These are phyloP conservation scores for Orchestes rusci DNA, from an alignment of 2,888 invertebrate species.

Conservation along the genomic window DNA sequence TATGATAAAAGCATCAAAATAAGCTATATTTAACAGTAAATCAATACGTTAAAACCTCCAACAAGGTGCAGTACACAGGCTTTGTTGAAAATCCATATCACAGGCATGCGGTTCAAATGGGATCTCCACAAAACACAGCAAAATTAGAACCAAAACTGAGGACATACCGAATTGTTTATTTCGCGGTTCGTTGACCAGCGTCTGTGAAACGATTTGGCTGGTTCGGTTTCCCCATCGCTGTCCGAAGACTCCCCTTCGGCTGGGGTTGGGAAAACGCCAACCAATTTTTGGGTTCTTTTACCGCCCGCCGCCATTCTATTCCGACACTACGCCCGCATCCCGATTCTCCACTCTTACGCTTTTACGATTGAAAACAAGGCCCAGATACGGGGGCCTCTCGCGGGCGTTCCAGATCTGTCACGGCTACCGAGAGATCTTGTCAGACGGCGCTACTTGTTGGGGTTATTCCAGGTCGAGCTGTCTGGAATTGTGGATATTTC, in stretches of 20 bases:
- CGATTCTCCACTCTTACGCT: conserved; percentile 11
- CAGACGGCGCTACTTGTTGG: conserved; percentile 14
- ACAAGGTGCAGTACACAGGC: no score
- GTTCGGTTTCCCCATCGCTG: conserved; percentile 78
- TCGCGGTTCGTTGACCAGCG: conserved; percentile 78
- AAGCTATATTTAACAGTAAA: no score
- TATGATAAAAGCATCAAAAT: no score
- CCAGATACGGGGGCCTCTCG: conserved; percentile 16
- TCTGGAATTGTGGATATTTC: conserved; percentile 8
- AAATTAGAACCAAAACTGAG: conserved; percentile 16
- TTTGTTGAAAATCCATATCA: no score
- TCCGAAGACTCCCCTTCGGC: conserved; percentile 60
- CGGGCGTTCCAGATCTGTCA: background rate
- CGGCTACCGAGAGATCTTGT: no score
- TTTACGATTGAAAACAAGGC: conserved; percentile 12
- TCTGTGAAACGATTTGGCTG: conserved; percentile 66
- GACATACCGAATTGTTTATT: conserved; percentile 70
- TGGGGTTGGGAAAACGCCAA: conserved; percentile 30
- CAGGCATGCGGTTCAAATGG: conserved; percentile 20
- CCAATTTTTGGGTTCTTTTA: conserved; percentile 39
- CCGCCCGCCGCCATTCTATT: conserved; percentile 40
- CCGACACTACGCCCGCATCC: conserved; percentile 25
- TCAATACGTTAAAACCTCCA: no score
- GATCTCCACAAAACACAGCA: conserved; percentile 18
- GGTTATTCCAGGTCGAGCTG: conserved; percentile 20